phyloP scores from a whole-genome alignment of 2,888 invertebrate species.

The Parochlus steinenii region DNA sequence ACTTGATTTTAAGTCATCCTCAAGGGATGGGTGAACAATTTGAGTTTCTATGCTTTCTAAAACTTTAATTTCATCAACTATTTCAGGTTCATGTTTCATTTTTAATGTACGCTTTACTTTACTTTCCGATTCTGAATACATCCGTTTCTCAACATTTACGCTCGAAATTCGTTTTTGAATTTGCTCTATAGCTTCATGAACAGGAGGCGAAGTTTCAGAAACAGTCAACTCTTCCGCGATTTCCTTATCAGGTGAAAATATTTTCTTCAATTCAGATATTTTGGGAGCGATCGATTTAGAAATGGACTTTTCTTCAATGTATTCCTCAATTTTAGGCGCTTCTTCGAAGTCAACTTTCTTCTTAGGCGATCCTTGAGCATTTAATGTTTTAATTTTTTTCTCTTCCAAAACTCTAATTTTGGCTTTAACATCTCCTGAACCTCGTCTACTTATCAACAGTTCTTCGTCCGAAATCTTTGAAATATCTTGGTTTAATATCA shows the following conservation, averaged over 20 bases:
- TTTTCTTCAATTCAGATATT: conserved; percentile 32
- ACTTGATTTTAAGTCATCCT: conserved; percentile 1
- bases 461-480: conserved; percentile 26
- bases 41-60: too few relatives aligned
- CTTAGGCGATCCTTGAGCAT: conserved; percentile 21
- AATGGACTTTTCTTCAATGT: conserved; percentile 15
- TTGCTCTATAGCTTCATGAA: conserved; percentile 23
- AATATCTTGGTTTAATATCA: not conserved
- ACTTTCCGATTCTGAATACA: not conserved
- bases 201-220: conserved; percentile 19
- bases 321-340: conserved; percentile 17
- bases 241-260: conserved; percentile 23
- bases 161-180: conserved; percentile 23
- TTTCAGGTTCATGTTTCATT: conserved; percentile 14
- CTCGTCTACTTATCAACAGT: conserved; percentile 23
- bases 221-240: conserved; percentile 13
- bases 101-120: conserved; percentile 3
- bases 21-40: conserved; percentile 7
- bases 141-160: conserved; percentile 12
- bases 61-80: conserved; percentile 14
- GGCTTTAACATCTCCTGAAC: conserved; percentile 37
- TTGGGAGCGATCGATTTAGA: conserved; percentile 30
- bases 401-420: conserved; percentile 38
- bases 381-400: conserved; percentile 24
- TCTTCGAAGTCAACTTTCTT: conserved; percentile 15